phyloP scores from a whole-genome alignment of 1,140 invertebrate species.

The Phocides pigmalion region DNA sequence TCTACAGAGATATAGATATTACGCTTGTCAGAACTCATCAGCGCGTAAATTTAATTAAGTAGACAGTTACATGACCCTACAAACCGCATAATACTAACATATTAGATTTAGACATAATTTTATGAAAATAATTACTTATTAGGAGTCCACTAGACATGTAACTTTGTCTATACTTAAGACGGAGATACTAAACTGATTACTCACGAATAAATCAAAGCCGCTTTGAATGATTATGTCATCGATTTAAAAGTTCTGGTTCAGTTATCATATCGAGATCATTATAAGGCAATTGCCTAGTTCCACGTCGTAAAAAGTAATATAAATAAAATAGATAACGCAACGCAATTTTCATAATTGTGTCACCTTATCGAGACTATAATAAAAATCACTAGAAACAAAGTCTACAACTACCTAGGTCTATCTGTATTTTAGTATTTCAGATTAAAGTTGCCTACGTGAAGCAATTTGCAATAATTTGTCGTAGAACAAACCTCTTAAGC shows the following conservation, averaged over 20 bases:
- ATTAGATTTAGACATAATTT: no score
- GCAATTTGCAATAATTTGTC: constrained; percentile 31
- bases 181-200: constrained; percentile 4
- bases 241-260: constrained; percentile 10
- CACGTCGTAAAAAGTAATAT: constrained; percentile 4
- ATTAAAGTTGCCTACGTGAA: constrained; percentile 22
- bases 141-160: neutral
- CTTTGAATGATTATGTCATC: constrained; percentile 28
- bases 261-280: constrained; percentile 8
- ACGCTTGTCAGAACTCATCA: no score
- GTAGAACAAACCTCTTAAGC: constrained; percentile 24
- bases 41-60: no score
- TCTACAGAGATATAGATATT: no score
- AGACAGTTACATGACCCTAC: no score
- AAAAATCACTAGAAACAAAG: constrained; percentile 20
- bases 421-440: constrained; percentile 16
- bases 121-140: no score
- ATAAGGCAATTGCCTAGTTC: constrained; percentile 9
- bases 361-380: constrained; percentile 7
- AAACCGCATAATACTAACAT: no score
- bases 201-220: constrained; percentile 6
- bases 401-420: constrained; percentile 9
- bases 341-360: constrained; percentile 9
- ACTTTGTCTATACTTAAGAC: neutral
- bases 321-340: constrained; percentile 1